Conservation (phyloP, 2,113 vertebrate genomes). For the Pungitius pungitius region DNA sequence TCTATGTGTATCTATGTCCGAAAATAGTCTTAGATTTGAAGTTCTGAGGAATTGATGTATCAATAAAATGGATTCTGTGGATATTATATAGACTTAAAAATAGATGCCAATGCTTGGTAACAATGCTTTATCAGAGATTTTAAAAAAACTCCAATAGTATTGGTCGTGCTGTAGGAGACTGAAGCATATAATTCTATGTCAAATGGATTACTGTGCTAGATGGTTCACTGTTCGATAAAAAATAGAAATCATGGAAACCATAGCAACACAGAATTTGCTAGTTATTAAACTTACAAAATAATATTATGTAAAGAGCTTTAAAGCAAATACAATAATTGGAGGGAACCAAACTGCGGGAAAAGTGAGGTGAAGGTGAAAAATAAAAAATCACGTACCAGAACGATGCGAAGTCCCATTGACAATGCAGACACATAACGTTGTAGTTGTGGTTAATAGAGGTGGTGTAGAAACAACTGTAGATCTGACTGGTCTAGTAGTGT, state of each 20-base stretch:
- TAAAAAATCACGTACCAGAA: slow-evolving; percentile 42
- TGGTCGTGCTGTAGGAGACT: background rate
- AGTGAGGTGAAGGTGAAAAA: background rate
- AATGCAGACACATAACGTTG: slow-evolving; percentile 44
- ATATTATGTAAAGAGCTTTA: background rate
- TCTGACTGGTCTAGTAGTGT: background rate
- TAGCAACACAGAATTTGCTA: background rate
- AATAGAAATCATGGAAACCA: background rate
- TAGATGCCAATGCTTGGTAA: background rate
- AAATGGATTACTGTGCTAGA: no score
- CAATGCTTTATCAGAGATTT: background rate
- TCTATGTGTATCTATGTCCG: no score
- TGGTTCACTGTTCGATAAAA: background rate
- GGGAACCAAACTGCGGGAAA: background rate
- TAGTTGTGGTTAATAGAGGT: background rate
- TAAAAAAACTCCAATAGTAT: no score
- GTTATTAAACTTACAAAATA: background rate
- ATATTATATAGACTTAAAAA: no score
- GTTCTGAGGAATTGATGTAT: background rate
- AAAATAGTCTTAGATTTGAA: no score
- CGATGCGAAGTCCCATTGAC: slow-evolving; percentile 21
- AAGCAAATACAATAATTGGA: background rate
- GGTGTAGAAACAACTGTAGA: slow-evolving; percentile 1
- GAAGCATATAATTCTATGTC: background rate
- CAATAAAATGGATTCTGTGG: background rate